Percentiles rank a stretch among this genome's conserved stretches.
phyloP scores from a whole-genome alignment of 1,140 invertebrate species.

The Hycleus phaleratus region DNA sequence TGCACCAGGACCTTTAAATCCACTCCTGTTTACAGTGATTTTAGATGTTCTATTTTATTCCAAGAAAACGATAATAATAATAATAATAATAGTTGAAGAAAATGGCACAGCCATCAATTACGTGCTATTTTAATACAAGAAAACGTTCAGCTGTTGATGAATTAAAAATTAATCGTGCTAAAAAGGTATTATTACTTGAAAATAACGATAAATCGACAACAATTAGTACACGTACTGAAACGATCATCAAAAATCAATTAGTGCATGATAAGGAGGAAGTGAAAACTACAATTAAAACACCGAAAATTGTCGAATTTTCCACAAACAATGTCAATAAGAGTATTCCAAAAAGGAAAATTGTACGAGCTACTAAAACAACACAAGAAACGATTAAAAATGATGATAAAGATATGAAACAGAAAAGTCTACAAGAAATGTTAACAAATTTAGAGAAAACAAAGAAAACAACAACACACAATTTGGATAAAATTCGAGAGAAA shows the following conservation, averaged over 20 bases:
- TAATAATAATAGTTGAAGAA: too few relatives aligned
- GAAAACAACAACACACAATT: conserved; percentile 38
- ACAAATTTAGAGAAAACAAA: too few relatives aligned
- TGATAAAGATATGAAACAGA: too few relatives aligned
- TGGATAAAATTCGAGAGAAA: conserved; percentile 58
- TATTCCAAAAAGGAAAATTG: conserved; percentile 1
- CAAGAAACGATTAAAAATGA: too few relatives aligned
- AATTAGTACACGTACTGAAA: too few relatives aligned
- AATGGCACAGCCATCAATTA: conserved; percentile 65
- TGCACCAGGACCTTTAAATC: too few relatives aligned
- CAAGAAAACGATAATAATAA: too few relatives aligned
- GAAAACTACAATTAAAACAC: conserved; percentile 14
- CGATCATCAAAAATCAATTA: conserved; percentile 1
- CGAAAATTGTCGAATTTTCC: background rate
- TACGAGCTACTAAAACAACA: conserved; percentile 7
- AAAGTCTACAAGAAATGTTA: too few relatives aligned
- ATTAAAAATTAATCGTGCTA: conserved; percentile 48
- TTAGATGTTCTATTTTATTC: too few relatives aligned
- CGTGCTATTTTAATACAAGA: conserved; percentile 59
- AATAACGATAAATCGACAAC: background rate
- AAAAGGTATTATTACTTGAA: conserved; percentile 51
- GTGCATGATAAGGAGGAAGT: background rate
- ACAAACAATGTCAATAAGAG: conserved; percentile 10
- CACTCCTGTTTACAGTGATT: too few relatives aligned
- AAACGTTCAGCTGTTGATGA: conserved; percentile 61